Evolutionary conservation across 2,888 invertebrate genomes (phyloP), one percentile per base, ranked within the genome.

Genomic region (Ennomos quercinarius): DNA sequence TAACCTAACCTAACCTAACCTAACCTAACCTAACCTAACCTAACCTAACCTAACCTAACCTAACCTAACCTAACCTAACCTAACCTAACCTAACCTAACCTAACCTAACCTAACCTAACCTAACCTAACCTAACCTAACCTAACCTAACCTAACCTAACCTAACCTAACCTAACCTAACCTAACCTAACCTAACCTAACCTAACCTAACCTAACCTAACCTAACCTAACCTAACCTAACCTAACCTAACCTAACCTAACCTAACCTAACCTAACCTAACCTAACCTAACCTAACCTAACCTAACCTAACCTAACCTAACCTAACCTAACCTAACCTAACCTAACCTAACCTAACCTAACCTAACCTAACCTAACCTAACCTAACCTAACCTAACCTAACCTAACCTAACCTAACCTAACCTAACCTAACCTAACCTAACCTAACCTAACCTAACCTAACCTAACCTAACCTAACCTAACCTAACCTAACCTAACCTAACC

Each of bases 91-190:
- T 39, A 39, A 39, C 39, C 39, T 39, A 39, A 39, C 39, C 39
- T 39, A n/a, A n/a, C n/a, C n/a, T n/a, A n/a, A n/a, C n/a, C 36
- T 36, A 57, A 57, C 50, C 50, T 57, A 57, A 57, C 53, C 53
- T 59, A 59, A 59, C 53, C 53, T 59, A 59, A 59, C 53, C 53
- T 59, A 59, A 59, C 44, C 49, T 53, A 59, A 53, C 47, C 48
- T 43, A 38, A n/a, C 43, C 48, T 43, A n/a, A n/a, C n/a, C n/a
- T n/a, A n/a, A n/a, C n/a, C n/a, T 52, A 56, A 56, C 57, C 53
- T 61, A 56, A 61, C 57, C 57, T 61, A 61, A 61, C 57, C 57
- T 61, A 61, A 61, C 57, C 57, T 61, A 61, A 61, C 57, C 57
- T 61, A 61, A 61, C 57, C 57, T 61, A 57, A 52, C 56, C 52